phyloP scores from a whole-genome alignment of 2,113 vertebrate species.

The Corythornis madagascariensis region DNA sequence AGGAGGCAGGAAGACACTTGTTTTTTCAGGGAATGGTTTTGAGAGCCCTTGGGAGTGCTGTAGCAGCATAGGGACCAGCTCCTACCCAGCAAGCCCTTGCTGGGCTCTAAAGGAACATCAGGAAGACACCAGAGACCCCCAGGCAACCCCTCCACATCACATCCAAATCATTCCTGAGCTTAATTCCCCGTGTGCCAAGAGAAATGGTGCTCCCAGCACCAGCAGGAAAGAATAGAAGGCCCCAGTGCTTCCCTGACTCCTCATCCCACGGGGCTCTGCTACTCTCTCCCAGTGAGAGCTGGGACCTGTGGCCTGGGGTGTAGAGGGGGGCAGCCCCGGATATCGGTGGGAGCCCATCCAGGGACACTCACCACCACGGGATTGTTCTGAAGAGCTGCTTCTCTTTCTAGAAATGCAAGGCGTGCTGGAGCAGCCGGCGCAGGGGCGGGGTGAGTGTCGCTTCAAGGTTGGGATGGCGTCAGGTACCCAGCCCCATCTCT shows the following conservation, averaged over 20 bases:
- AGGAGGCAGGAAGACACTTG: background rate
- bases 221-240: background rate
- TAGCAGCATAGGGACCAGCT: background rate
- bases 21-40: background rate
- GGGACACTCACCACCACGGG: conserved; percentile 13
- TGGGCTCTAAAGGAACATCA: background rate
- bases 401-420: conserved; percentile 11
- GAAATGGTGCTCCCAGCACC: background rate
- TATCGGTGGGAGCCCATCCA: background rate
- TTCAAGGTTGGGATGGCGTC: background rate
- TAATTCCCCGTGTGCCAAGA: background rate
- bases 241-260: background rate
- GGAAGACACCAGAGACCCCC: background rate
- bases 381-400: conserved; percentile 28
- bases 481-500: background rate
- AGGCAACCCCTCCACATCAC: background rate
- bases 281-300: background rate
- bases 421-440: background rate
- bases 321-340: conserved; percentile 1
- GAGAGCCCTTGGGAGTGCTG: background rate
- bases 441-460: background rate
- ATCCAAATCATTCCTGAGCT: background rate
- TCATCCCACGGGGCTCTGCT: background rate
- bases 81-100: background rate
- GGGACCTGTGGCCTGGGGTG: background rate